Conservation (phyloP, 2,888 invertebrate genomes). For the Hirtodrosophila confusa region DNA sequence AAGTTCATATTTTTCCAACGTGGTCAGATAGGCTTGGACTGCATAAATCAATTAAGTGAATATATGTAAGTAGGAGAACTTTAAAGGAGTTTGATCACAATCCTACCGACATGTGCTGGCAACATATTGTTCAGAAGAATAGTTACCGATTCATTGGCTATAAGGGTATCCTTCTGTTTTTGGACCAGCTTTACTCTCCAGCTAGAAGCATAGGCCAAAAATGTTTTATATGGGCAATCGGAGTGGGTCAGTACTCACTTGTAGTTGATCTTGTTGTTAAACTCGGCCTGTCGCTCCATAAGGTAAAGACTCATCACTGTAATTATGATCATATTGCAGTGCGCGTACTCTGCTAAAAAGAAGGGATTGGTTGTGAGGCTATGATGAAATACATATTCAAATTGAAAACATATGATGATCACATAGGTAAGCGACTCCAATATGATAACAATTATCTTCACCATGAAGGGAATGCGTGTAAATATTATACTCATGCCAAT, state of each 20-base stretch:
- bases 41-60: slow-evolving; percentile 77
- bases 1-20: slow-evolving; percentile 88
- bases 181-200: slow-evolving; percentile 89
- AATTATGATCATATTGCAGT: slow-evolving; percentile 89
- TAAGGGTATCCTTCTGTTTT: slow-evolving; percentile 93
- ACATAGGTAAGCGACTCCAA: slow-evolving; percentile 88
- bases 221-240: no score
- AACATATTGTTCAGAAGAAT: slow-evolving; percentile 95
- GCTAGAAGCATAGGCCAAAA: slow-evolving; percentile 47
- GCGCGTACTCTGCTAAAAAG: slow-evolving; percentile 88
- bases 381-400: slow-evolving; percentile 85
- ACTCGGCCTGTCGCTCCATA: slow-evolving; percentile 94
- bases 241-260: slow-evolving; percentile 84
- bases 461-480: slow-evolving; percentile 91
- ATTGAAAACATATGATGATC: slow-evolving; percentile 87
- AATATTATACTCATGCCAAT: slow-evolving; percentile 90
- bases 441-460: slow-evolving; percentile 87
- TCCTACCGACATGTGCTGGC: slow-evolving; percentile 94
- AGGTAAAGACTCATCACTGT: slow-evolving; percentile 91
- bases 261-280: slow-evolving; percentile 93
- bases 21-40: slow-evolving; percentile 86
- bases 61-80: slow-evolving; percentile 86
- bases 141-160: slow-evolving; percentile 93
- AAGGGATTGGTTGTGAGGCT: slow-evolving; percentile 89
- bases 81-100: background rate